phyloP scores from a whole-genome alignment of 2,797 vertebrate species.

The Adrianichthys oophorus region DNA sequence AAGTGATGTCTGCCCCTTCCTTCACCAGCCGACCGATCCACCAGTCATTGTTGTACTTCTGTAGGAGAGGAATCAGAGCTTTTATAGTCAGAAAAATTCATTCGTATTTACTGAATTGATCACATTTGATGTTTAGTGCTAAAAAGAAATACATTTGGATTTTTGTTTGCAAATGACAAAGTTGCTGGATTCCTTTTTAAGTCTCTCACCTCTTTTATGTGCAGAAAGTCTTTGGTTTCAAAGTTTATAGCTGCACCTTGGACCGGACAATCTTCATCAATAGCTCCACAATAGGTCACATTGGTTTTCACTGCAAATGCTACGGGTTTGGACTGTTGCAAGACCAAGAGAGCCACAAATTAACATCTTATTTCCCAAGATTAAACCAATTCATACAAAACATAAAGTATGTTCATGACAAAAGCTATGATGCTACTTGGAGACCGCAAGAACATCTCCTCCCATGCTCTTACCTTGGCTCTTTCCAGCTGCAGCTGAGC shows the following conservation, averaged over 20 bases:
- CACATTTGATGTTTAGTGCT: too few relatives aligned
- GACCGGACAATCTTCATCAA: conserved; percentile 95
- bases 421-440: neutral
- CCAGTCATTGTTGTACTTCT: conserved; percentile 99
- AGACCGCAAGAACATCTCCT: conserved; percentile 16
- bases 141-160: too few relatives aligned
- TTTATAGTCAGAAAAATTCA: neutral
- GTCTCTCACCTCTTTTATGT: conserved; percentile 92
- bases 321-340: conserved; percentile 87
- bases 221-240: conserved; percentile 98
- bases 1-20: conserved; percentile 93
- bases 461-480: conserved; percentile 84
- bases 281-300: conserved; percentile 93
- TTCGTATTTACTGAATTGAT: neutral
- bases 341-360: neutral
- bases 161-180: neutral
- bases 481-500: conserved; percentile 94
- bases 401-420: neutral
- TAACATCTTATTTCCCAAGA: neutral
- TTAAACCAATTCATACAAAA: neutral
- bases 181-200: neutral
- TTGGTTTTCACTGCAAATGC: conserved; percentile 97
- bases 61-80: conserved; percentile 1
- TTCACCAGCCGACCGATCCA: conserved; percentile 97
- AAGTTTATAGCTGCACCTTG: conserved; percentile 96